A percentile compares a stretch with the other conserved stretches of the same genome.
These are phyloP conservation scores for Pilophorus perplexus DNA, from an alignment of 2,888 invertebrate genomes.

Conservation along the genomic window DNA sequence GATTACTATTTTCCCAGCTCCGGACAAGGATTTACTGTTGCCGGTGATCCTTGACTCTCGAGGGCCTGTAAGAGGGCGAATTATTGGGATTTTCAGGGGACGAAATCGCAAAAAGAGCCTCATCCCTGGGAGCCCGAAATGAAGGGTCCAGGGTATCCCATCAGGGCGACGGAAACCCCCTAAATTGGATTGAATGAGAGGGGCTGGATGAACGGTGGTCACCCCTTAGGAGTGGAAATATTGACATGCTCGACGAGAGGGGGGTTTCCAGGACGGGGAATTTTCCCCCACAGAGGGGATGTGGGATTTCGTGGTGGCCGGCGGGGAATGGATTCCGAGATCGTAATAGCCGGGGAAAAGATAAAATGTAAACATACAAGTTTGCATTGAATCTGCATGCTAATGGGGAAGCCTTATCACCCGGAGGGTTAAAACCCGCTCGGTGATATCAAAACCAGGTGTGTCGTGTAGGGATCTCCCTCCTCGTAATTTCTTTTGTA, in stretches of 20 bases:
- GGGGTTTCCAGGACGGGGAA: conserved; percentile 2
- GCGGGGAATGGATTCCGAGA: conserved; percentile 12
- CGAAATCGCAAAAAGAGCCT: neutral
- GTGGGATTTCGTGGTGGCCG: too few species aligned
- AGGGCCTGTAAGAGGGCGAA: neutral
- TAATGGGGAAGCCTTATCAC: conserved; percentile 29
- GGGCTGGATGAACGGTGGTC: neutral
- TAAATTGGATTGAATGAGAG: conserved; percentile 25
- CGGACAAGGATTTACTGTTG: too few species aligned
- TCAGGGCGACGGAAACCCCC: neutral
- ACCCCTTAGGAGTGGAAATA: conserved; percentile 27
- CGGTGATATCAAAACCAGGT: conserved; percentile 20
- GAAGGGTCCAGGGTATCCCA: conserved; percentile 14
- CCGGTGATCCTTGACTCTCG: neutral
- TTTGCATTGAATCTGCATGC: conserved; percentile 37
- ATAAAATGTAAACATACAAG: conserved; percentile 35
- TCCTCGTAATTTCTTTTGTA: too few species aligned
- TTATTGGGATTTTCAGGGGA: neutral
- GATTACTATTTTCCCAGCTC: too few species aligned
- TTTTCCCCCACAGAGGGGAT: neutral
- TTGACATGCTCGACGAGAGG: conserved; percentile 11
- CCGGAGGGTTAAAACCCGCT: neutral
- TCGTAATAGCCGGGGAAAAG: conserved; percentile 34
- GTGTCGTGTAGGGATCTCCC: too few species aligned
- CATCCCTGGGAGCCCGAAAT: neutral